phyloP scores from a whole-genome alignment of 2,113 vertebrate genomes.

The Protomyctophum bolini region DNA sequence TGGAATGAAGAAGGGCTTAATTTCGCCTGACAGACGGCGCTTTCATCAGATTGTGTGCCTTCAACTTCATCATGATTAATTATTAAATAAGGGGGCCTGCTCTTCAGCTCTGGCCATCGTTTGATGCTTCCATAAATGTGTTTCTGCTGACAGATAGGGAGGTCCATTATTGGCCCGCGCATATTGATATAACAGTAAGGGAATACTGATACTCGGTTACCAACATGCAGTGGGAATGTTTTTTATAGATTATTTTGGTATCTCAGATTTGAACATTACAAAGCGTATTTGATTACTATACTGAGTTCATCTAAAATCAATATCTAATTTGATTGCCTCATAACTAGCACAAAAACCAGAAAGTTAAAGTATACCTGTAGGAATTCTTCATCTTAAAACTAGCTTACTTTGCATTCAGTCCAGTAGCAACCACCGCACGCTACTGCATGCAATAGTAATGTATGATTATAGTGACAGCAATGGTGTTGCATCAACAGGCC shows the following conservation, averaged over 20 bases:
- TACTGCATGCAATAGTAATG: background rate
- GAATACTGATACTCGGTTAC: constrained; percentile 71
- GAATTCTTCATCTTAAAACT: background rate
- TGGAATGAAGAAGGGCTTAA: constrained; percentile 75
- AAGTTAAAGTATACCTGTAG: background rate
- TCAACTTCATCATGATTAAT: constrained; percentile 89
- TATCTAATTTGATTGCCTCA: background rate
- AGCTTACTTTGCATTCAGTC: background rate
- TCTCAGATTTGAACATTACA: background rate
- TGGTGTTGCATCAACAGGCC: background rate
- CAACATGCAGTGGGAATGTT: constrained; percentile 30
- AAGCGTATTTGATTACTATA: constrained; percentile 4
- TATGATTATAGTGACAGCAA: background rate
- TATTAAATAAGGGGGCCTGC: constrained; percentile 83
- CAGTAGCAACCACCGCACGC: background rate
- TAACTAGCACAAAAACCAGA: background rate
- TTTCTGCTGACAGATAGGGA: constrained; percentile 82
- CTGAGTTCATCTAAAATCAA: background rate
- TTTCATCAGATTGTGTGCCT: constrained; percentile 86
- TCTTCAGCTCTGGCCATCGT: constrained; percentile 79
- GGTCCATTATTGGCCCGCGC: constrained; percentile 74
- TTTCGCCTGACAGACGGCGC: constrained; percentile 83
- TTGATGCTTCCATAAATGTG: constrained; percentile 83
- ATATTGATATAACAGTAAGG: constrained; percentile 74
- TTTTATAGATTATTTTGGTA: constrained; percentile 34